These are phyloP conservation scores for Radopholus similis DNA, from an alignment of 1,140 invertebrate species.

Conservation along the genomic window DNA sequence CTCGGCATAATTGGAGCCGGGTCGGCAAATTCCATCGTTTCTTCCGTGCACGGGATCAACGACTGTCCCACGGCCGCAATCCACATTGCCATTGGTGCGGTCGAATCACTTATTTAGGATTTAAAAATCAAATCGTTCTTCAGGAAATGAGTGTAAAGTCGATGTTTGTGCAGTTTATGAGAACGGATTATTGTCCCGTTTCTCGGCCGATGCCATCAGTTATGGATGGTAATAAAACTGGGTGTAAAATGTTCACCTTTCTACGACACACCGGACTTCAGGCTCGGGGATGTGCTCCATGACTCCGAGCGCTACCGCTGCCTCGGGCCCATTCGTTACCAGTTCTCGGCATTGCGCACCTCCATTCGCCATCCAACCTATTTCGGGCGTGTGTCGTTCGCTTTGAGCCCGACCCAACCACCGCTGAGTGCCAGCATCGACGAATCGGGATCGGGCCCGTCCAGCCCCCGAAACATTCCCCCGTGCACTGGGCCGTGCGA, in stretches of 20 bases:
- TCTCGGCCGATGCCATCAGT: conserved; percentile 76
- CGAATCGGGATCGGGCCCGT: conserved; percentile 10
- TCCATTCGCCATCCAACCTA: conserved; percentile 56
- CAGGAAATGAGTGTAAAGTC: conserved; percentile 62
- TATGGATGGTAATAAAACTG: conserved; percentile 70
- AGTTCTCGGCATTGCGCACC: conserved; percentile 45
- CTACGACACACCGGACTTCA: conserved; percentile 1
- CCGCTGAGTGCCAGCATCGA: conserved; percentile 18
- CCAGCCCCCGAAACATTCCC: conserved; percentile 36
- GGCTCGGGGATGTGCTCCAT: conserved; percentile 75
- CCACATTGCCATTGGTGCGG: conserved; percentile 73
- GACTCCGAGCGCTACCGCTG: conserved; percentile 79
- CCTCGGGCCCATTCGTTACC: conserved; percentile 75
- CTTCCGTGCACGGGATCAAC: conserved; percentile 76
- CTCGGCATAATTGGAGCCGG: conserved; percentile 64
- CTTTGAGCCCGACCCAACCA: conserved; percentile 38
- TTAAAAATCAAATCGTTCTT: conserved; percentile 9
- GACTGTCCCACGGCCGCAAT: conserved; percentile 76
- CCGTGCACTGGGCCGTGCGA: conserved; percentile 45
- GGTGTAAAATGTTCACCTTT: not conserved
- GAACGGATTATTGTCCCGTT: conserved; percentile 68
- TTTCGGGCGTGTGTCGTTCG: conserved; percentile 50
- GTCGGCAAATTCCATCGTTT: conserved; percentile 79
- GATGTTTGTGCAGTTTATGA: conserved; percentile 76
- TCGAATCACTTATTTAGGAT: not conserved